Evolutionary conservation across 1,140 invertebrate genomes (phyloP).

Genomic region (Megalonaias nervosa): DNA sequence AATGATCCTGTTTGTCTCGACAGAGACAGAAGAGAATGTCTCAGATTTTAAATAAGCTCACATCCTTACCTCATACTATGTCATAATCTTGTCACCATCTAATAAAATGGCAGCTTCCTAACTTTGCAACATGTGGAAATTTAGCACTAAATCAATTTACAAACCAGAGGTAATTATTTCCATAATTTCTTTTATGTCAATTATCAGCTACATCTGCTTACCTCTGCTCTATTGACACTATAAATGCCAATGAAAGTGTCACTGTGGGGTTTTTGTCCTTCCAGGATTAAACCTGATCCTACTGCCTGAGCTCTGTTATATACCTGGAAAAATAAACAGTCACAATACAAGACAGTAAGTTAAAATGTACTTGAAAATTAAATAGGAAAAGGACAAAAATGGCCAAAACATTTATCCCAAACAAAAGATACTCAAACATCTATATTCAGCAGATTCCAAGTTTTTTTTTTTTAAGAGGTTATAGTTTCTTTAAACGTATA

Average conservation of each 20-base stretch:
- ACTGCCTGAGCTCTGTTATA: slow-evolving; percentile 50
- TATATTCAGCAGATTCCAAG: neutral
- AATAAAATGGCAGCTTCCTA: too few species aligned
- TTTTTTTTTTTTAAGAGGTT: too few species aligned
- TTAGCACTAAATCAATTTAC: too few species aligned
- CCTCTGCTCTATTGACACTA: slow-evolving; percentile 67
- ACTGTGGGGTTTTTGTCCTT: slow-evolving; percentile 46
- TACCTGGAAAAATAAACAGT: slow-evolving; percentile 39
- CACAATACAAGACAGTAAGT: neutral
- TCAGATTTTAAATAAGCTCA: too few species aligned
- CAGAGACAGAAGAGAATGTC: too few species aligned
- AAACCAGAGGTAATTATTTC: too few species aligned
- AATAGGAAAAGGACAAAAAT: neutral
- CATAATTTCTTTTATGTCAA: too few species aligned
- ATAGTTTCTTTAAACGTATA: too few species aligned
- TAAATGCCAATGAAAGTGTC: slow-evolving; percentile 68
- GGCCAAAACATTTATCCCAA: neutral
- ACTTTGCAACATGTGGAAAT: too few species aligned
- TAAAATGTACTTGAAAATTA: neutral
- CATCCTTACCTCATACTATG: too few species aligned
- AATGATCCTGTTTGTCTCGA: too few species aligned
- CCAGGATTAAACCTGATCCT: slow-evolving; percentile 52
- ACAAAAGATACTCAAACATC: neutral
- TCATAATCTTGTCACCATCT: too few species aligned
- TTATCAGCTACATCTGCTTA: slow-evolving; percentile 16